Conservation (phyloP, 1,140 invertebrate genomes). For the Drosophila littoralis region DNA sequence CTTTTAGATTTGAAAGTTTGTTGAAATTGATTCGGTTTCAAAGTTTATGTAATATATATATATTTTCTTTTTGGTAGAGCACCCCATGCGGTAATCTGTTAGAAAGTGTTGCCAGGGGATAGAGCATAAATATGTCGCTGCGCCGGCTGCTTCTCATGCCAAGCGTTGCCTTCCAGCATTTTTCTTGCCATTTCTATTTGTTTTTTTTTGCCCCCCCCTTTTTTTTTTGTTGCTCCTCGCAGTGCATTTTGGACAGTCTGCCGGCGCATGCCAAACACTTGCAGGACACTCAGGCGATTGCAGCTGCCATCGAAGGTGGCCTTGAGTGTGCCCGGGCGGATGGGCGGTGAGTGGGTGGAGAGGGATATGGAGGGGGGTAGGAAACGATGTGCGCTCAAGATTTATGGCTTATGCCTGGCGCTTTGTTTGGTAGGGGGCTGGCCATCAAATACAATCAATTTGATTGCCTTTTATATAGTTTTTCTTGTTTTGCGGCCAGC, state of each 20-base stretch:
- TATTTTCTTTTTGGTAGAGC: not conserved
- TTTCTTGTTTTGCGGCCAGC: not conserved
- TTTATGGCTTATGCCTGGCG: conserved; percentile 67
- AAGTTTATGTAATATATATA: not conserved
- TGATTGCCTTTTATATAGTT: conserved; percentile 64
- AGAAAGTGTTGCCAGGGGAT: conserved; percentile 42
- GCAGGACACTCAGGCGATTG: conserved; percentile 75
- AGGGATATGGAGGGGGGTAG: not conserved
- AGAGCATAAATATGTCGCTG: conserved; percentile 58
- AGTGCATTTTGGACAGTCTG: conserved; percentile 64
- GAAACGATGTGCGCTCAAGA: conserved; percentile 69
- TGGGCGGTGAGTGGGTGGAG: no score
- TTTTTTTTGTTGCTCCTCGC: conserved; percentile 26
- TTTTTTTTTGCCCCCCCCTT: conserved; percentile 14
- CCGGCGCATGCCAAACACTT: conserved; percentile 50
- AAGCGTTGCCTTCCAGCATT: conserved; percentile 15
- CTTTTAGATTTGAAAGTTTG: not conserved
- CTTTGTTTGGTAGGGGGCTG: conserved; percentile 18
- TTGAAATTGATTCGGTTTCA: conserved; percentile 9
- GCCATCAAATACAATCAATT: conserved; percentile 81
- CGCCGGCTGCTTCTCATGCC: conserved; percentile 7
- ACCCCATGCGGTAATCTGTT: conserved; percentile 13
- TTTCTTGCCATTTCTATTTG: conserved; percentile 33
- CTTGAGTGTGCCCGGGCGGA: conserved; percentile 9
- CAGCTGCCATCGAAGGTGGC: conserved; percentile 38